Evolutionary conservation across 1,140 invertebrate genomes (phyloP).

Genomic region (Holcopasites calliopsidis): DNA sequence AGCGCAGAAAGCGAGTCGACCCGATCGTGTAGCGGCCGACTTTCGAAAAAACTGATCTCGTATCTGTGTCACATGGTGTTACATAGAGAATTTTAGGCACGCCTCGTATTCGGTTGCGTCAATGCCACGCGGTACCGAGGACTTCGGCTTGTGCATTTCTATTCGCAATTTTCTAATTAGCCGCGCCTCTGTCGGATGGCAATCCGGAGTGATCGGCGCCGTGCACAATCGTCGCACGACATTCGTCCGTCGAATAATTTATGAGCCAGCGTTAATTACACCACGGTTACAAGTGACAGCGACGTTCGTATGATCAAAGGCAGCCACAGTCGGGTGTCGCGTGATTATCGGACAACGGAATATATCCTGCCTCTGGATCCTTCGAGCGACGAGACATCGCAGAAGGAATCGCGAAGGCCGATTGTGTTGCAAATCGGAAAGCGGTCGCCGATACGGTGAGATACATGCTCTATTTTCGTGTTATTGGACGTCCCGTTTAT

Average conservation of each 20-base stretch:
- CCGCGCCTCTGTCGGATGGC: not conserved
- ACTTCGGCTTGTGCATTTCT: slow-evolving; percentile 38
- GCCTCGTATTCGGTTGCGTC: slow-evolving; percentile 46
- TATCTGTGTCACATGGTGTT: slow-evolving; percentile 60
- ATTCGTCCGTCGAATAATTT: slow-evolving; percentile 8
- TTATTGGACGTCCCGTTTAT: slow-evolving; percentile 23
- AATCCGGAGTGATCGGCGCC: not conserved
- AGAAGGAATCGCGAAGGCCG: not conserved
- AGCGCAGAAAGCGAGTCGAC: slow-evolving; percentile 22
- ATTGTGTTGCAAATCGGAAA: slow-evolving; percentile 13
- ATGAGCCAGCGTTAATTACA: not conserved
- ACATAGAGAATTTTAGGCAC: slow-evolving; percentile 65
- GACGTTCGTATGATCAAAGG: not conserved
- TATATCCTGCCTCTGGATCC: not conserved
- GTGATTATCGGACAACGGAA: not conserved
- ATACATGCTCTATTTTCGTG: slow-evolving; percentile 14
- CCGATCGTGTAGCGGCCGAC: slow-evolving; percentile 48
- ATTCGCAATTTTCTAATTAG: slow-evolving; percentile 48
- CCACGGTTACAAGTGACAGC: not conserved
- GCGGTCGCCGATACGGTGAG: not conserved
- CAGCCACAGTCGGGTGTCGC: not conserved
- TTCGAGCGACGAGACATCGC: not conserved
- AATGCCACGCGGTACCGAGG: slow-evolving; percentile 18
- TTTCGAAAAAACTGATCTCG: slow-evolving; percentile 62
- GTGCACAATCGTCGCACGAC: not conserved